Evolutionary conservation across 2,113 vertebrate species (phyloP).

Genomic region (Isichthys henryi): DNA sequence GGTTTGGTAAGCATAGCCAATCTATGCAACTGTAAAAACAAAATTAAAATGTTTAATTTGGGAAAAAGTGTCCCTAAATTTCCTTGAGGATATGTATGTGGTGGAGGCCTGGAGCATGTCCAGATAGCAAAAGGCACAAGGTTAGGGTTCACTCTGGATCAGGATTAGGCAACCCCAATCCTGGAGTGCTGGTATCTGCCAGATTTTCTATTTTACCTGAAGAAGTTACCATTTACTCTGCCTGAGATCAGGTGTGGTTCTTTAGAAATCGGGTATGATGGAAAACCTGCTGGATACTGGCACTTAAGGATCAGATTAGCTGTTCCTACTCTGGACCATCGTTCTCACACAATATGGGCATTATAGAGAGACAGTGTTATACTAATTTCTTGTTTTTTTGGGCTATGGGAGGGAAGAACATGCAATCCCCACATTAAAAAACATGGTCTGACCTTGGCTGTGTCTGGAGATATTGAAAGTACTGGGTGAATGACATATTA

Average conservation of each 20-base stretch:
- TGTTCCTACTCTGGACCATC: not conserved
- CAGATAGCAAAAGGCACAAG: not conserved
- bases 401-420: not conserved
- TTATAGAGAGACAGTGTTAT: not conserved
- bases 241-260: not conserved
- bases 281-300: not conserved
- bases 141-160: not conserved
- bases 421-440: not conserved
- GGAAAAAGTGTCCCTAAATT: not conserved
- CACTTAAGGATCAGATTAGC: not conserved
- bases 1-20: not conserved
- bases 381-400: not conserved
- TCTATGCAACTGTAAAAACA: constrained; percentile 12
- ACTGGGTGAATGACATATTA: not conserved
- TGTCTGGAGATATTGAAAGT: not conserved
- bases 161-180: not conserved
- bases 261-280: not conserved
- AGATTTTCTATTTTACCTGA: not conserved
- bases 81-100: not conserved
- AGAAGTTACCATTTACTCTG: not conserved
- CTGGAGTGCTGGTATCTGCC: not conserved
- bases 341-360: not conserved
- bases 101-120: not conserved
- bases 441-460: not conserved
- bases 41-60: constrained; percentile 1